These are phyloP conservation scores for Euthynnus affinis DNA, from an alignment of 2,797 vertebrate species.

Conservation along the genomic window DNA sequence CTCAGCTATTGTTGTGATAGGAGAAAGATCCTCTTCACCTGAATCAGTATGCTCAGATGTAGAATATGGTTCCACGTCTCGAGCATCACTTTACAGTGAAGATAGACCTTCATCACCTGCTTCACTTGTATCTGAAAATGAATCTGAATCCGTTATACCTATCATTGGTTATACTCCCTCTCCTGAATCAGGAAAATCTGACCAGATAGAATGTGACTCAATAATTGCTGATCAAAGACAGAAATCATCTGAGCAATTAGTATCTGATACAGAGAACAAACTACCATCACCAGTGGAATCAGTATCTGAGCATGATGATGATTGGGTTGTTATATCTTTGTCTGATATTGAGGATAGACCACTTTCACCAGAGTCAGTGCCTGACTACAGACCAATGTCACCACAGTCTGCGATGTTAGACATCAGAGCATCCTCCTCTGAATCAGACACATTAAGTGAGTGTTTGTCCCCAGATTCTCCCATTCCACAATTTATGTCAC, in stretches of 20 bases:
- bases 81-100: conserved; percentile 14
- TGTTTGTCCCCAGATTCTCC: conserved; percentile 55
- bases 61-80: conserved; percentile 47
- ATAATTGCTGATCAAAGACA: background rate
- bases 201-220: background rate
- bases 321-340: conserved; percentile 52
- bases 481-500: conserved; percentile 31
- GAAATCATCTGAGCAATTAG: conserved; percentile 12
- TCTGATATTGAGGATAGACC: conserved; percentile 49
- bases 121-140: conserved; percentile 57
- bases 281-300: conserved; percentile 23
- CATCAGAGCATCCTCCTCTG: conserved; percentile 35
- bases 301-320: conserved; percentile 33
- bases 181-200: conserved; percentile 18
- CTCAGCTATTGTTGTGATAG: conserved; percentile 9
- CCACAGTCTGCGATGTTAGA: conserved; percentile 22
- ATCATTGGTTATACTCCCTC: conserved; percentile 13
- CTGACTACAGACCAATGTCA: conserved; percentile 33
- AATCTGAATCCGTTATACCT: conserved; percentile 38
- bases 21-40: conserved; percentile 56
- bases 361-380: conserved; percentile 31
- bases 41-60: conserved; percentile 56
- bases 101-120: conserved; percentile 49
- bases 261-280: conserved; percentile 33
- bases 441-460: conserved; percentile 45